Evolutionary conservation across 2,888 invertebrate genomes (phyloP).

Genomic region (Coelopa pilipes): DNA sequence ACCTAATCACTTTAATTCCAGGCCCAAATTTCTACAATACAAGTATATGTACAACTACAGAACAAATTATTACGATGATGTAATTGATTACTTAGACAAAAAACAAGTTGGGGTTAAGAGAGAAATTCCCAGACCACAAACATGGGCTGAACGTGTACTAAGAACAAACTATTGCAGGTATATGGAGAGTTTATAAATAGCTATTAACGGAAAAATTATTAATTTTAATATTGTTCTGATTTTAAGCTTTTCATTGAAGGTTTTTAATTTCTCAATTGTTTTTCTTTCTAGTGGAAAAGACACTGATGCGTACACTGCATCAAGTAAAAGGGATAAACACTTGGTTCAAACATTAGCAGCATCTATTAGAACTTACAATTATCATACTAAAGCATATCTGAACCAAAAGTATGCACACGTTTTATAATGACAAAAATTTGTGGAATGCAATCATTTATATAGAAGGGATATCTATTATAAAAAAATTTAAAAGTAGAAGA

Average conservation of each 20-base stretch:
- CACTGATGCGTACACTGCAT: conserved; percentile 52
- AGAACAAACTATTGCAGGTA: conserved; percentile 72
- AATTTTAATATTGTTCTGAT: not conserved
- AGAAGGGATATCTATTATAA: not conserved
- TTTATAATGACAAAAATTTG: conserved; percentile 53
- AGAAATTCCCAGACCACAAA: conserved; percentile 82
- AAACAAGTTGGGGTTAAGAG: conserved; percentile 75
- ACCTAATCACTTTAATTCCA: conserved; percentile 55
- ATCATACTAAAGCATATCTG: conserved; percentile 80
- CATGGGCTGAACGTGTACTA: conserved; percentile 86
- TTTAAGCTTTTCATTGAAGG: not conserved
- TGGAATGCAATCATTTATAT: not conserved
- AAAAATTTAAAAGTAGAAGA: not conserved
- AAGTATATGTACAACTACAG: conserved; percentile 85
- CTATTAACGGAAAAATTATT: not conserved
- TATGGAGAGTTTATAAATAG: not conserved
- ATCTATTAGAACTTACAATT: conserved; percentile 77
- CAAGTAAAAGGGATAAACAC: conserved; percentile 67
- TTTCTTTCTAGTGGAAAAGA: conserved; percentile 52
- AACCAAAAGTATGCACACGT: conserved; percentile 76
- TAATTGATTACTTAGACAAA: conserved; percentile 84
- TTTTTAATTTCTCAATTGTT: not conserved
- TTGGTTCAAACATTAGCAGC: conserved; percentile 74
- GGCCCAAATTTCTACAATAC: conserved; percentile 84
- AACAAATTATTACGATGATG: conserved; percentile 87